A percentile compares a stretch with the other conserved stretches of the same genome.
phyloP scores from a whole-genome alignment of 2,113 vertebrate genomes.

The Morone chrysops region DNA sequence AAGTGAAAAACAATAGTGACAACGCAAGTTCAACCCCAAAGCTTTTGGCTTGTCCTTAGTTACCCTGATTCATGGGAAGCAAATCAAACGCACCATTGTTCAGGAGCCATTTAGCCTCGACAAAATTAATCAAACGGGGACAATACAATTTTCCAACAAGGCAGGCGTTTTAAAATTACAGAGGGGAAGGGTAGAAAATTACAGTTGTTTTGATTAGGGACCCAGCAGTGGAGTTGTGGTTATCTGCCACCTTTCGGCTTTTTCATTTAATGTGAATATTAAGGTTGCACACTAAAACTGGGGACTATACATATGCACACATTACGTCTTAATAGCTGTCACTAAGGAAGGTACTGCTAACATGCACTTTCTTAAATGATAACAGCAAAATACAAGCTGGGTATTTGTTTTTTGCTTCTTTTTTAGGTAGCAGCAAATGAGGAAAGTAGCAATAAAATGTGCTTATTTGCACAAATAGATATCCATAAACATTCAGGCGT shows the following conservation, averaged over 20 bases:
- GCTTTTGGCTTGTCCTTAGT: slow-evolving; percentile 21
- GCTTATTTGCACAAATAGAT: neutral
- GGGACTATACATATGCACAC: neutral
- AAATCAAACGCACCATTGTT: slow-evolving; percentile 62
- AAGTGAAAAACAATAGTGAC: slow-evolving; percentile 26
- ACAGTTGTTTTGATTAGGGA: slow-evolving; percentile 54
- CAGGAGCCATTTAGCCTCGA: slow-evolving; percentile 36
- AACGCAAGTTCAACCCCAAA: slow-evolving; percentile 5
- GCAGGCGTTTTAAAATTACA: slow-evolving; percentile 56
- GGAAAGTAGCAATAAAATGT: neutral
- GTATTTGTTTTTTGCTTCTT: too few relatives aligned
- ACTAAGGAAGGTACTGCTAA: neutral
- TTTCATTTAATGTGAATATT: slow-evolving; percentile 26
- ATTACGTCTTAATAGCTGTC: neutral
- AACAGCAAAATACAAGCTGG: neutral
- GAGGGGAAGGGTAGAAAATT: slow-evolving; percentile 57
- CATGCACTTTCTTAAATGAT: neutral
- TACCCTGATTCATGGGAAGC: slow-evolving; percentile 11
- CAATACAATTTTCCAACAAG: slow-evolving; percentile 49
- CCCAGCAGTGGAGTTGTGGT: neutral
- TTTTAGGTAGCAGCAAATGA: neutral
- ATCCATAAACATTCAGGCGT: neutral
- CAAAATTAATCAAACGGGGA: slow-evolving; percentile 58
- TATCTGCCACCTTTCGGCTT: slow-evolving; percentile 6
- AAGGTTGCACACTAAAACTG: slow-evolving; percentile 10